Base-by-base conservation (phyloP, 35 echinoderm and acorn worm species). In the Ophioderma brevispina region DNA sequence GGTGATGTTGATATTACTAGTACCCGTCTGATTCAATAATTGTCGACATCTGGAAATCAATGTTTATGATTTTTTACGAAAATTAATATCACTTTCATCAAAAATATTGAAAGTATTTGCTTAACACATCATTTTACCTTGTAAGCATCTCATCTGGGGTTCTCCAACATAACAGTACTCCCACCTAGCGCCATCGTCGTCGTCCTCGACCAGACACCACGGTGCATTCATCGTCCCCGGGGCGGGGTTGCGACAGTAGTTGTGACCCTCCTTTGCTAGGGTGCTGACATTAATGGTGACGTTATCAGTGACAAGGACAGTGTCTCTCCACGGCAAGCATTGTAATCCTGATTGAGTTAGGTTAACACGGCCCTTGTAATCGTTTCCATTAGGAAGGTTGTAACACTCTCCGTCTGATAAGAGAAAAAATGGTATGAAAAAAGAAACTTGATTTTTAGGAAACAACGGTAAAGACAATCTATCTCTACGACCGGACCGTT, bases 121-220 rank as follows among this genome's bases (percentile, higher is more conserved):
- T n/a, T n/a, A n/a, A n/a, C n/a, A n/a, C n/a, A n/a, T n/a, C 41
- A 46, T 25, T 15, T 18, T 85, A 85, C 83, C 83, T 85, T 75
- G 33, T 23, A 85, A 37, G 33, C 83, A 85, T 28, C 49, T 33
- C 33, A 75, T 59, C 17, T 85, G 83, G 21, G 83, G 83, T 31
- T 85, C 83, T 21, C 83, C 83, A 21, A 85, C 63, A 38, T 85
- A 85, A 64, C 83, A 85, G 13, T 52, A 37, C 52, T 85, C 19
- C 83, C 83, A 85, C 15, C 25, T 85, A 15, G 83, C 52, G 13
- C 83, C 83, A 13, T 63, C 52, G n/a, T 37, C 63, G 32, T 33
- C 19, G 25, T 63, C 63, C 2, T 85, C 49, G 10, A 81, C 79
- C 5, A 85, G 34, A 37, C 83, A 85, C 83, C 83, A 85, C 0